Evolutionary conservation across 1,140 invertebrate species (phyloP), one percentile per base, ranked within the genome.

Genomic region (Brachionus rotundiformis): DNA sequence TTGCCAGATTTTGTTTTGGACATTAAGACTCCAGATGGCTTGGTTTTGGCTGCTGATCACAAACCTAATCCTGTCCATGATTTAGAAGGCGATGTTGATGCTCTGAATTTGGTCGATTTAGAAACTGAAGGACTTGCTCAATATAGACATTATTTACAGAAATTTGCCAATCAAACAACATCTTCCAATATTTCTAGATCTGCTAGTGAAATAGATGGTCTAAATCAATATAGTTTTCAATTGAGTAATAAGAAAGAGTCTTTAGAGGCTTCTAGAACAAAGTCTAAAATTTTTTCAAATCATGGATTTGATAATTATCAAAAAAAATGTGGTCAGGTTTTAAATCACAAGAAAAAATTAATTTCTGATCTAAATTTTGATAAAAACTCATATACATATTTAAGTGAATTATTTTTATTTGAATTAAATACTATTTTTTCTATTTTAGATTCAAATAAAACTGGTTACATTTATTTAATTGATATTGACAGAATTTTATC

Each of bases 401-500:
- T 71, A 59, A 16, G 25, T 36, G 39, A 6, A 44, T 47, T 29
- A 41, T 83, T n/a, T 75, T 25, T 29, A n/a, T 82, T 47, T 73
- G 29, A 59, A 77, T 81, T 77, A 83, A 77, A 83, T 73, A 85
- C 83, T 81, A 86, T 82, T n/a, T 84, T 92, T 86, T 93, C 92
- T 83, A 92, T 86, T 23, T 54, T 54, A 54, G 47, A 54, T 19
- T 2, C 0, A 7, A 25, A 25, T 7, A 23, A 54, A 54, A 86
- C 93, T 93, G 84, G 90, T 90, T 85, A 86, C 91, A 83, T 92
- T 92, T 85, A 54, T 19, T 54, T 54, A 54, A 19, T 1, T 8
- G 19, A 54, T 54, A 1, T 54, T 6, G 47, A 54, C 8, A 54
- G 23, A 54, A 54, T 54, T 54, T 8, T 19, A 0, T 1, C 8